Base-by-base conservation (phyloP, 2,113 vertebrate genomes). In the Xyliphius kryptos region DNA sequence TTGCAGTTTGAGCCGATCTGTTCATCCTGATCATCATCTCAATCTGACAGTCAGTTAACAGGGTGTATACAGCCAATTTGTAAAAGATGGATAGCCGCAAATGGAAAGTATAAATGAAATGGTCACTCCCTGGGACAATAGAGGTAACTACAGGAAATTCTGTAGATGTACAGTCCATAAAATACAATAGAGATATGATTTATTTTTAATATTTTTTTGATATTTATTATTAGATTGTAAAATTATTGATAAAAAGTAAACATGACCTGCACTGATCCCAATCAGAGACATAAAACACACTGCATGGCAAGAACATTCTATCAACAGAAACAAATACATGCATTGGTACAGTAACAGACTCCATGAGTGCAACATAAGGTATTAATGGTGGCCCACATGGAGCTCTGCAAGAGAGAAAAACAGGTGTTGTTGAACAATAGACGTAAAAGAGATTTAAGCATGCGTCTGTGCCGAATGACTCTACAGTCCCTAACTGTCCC, bases 1-100 rank as follows among this genome's bases (percentile, higher is more conserved):
- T n/a, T n/a, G n/a, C n/a, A 81, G 83, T 88, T 85, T 87, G 56
- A 78, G 80, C 91, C 88, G 89, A n/a, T 92, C 87, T 89, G 88
- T 89, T 91, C 82, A 77, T 74, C 79, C 71, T 76, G 48, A 65
- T 69, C 73, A 85, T 82, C 81, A 75, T 83, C 74, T 26, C 14
- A 65, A 47, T 19, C 44, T 16, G 16, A 52, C 63, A 52, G 14
- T 15, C 44, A 36, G 36, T 21, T 60, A 51, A 64, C 47, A 9
- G 8, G 51, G 54, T 50, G 41, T 21, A 14, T 21, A 57, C 41
- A 12, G 40, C 6, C 63, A 58, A 22, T 50, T 66, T 57, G 49
- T 49, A 17, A 43, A 66, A 66, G 64, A 66, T 15, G n/a, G 48
- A 51, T 59, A 43, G 36, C 5, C 36, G 22, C 15, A 19, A 15